phyloP scores from a whole-genome alignment of 2,113 vertebrate species.

The Cairina moschata region DNA sequence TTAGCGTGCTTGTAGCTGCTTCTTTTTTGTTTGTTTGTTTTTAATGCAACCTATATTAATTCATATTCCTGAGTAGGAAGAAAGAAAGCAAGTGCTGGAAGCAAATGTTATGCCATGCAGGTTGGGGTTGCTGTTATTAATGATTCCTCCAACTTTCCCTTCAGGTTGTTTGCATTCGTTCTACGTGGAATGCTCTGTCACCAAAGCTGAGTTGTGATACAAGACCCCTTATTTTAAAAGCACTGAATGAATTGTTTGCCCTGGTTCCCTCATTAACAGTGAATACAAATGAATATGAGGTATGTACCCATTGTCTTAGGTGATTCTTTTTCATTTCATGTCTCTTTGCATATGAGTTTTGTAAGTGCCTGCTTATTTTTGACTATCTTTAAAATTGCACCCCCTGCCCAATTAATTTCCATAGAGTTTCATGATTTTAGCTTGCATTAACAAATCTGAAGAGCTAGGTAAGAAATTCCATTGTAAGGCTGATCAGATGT shows the following conservation, averaged over 20 bases:
- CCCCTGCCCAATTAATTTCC: background rate
- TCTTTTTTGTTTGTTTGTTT: background rate
- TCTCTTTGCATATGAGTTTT: background rate
- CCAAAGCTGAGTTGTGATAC: constrained; percentile 85
- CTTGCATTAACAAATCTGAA: background rate
- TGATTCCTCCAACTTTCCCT: background rate
- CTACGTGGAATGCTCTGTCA: constrained; percentile 89
- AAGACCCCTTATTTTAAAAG: constrained; percentile 87
- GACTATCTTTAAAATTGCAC: background rate
- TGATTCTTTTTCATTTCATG: background rate
- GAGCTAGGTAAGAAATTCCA: background rate
- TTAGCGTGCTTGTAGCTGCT: background rate
- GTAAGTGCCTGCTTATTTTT: background rate
- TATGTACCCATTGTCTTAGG: constrained; percentile 27
- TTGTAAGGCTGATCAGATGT: background rate
- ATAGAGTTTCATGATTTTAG: background rate
- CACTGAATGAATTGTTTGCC: constrained; percentile 85
- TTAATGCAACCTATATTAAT: background rate
- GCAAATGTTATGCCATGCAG: background rate
- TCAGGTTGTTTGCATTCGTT: constrained; percentile 93
- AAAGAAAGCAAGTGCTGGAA: background rate
- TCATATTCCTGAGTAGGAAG: background rate
- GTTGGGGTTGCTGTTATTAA: background rate
- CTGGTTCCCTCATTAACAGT: constrained; percentile 88
- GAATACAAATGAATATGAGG: constrained; percentile 91